Percentiles rank a stretch among this genome's conserved stretches.
Conservation (phyloP, 2,797 vertebrate genomes). For the Brotogeris chrysoptera region DNA sequence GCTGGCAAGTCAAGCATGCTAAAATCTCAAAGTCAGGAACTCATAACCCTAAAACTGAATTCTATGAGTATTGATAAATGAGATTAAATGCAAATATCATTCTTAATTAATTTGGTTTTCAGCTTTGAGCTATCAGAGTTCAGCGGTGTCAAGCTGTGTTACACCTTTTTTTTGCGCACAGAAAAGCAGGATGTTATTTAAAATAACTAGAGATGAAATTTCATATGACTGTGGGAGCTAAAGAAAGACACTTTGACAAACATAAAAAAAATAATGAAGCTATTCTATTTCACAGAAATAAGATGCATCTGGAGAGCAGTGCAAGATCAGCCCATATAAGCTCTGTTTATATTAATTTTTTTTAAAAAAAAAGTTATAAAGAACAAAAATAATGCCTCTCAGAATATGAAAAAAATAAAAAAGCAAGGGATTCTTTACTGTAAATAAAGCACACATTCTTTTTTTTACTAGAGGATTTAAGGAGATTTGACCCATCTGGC, state of each 20-base stretch:
- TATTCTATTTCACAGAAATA: neutral
- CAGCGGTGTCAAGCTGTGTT: neutral
- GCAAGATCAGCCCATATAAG: neutral
- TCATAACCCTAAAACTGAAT: neutral
- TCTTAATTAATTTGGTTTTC: neutral
- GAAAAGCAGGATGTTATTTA: neutral
- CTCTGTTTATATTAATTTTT: neutral
- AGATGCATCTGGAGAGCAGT: neutral
- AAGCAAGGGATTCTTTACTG: neutral
- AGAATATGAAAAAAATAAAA: neutral
- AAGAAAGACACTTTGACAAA: neutral
- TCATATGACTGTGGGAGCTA: neutral
- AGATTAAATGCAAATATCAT: neutral
- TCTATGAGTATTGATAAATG: neutral
- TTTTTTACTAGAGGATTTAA: neutral
- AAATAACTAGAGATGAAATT: slow-evolving; percentile 26
- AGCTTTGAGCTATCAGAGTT: neutral
- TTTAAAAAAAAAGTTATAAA: neutral
- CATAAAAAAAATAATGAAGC: neutral
- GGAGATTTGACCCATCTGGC: neutral
- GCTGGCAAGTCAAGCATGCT: neutral
- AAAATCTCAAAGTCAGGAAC: neutral
- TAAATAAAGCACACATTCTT: neutral
- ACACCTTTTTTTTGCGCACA: neutral
- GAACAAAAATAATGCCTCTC: neutral